Evolutionary conservation across 1,140 invertebrate genomes (phyloP).

Genomic region (Solen grandis): DNA sequence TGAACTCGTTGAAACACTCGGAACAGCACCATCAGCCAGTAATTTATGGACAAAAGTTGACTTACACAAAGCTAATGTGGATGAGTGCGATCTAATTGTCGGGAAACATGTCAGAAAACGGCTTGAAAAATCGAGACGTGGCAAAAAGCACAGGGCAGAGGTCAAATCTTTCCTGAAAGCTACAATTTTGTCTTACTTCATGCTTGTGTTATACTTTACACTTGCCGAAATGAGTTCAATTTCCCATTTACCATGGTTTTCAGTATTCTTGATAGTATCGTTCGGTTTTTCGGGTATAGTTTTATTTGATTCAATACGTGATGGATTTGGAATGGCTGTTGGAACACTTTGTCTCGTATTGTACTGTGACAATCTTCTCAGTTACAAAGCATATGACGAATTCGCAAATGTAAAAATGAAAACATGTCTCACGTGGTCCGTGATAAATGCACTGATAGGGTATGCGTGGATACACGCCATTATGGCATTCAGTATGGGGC

Average conservation of each 20-base stretch:
- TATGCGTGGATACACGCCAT: slow-evolving; percentile 37
- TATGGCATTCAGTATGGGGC: slow-evolving; percentile 52
- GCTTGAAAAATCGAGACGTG: slow-evolving; percentile 27
- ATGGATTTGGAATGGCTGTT: slow-evolving; percentile 65
- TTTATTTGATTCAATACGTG: slow-evolving; percentile 52
- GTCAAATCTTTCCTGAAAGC: slow-evolving; percentile 58
- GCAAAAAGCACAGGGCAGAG: slow-evolving; percentile 32
- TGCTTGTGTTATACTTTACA: slow-evolving; percentile 46
- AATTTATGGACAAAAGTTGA: slow-evolving; percentile 50
- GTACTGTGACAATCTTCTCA: slow-evolving; percentile 42
- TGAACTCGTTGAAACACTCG: slow-evolving; percentile 64
- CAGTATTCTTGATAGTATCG: slow-evolving; percentile 44
- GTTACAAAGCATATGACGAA: slow-evolving; percentile 46
- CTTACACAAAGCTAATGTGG: slow-evolving; percentile 50
- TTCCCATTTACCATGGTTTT: slow-evolving; percentile 47
- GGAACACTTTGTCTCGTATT: slow-evolving; percentile 56
- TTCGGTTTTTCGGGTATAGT: slow-evolving; percentile 45
- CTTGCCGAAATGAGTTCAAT: neutral
- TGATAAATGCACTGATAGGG: slow-evolving; percentile 33
- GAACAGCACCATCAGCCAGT: slow-evolving; percentile 32
- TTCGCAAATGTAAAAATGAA: slow-evolving; percentile 21
- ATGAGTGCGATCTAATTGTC: slow-evolving; percentile 61
- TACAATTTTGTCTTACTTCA: slow-evolving; percentile 47
- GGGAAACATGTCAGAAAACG: slow-evolving; percentile 54
- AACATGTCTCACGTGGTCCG: neutral